phyloP scores from a whole-genome alignment of 2,113 vertebrate genomes.

The Amblyornis subalaris region DNA sequence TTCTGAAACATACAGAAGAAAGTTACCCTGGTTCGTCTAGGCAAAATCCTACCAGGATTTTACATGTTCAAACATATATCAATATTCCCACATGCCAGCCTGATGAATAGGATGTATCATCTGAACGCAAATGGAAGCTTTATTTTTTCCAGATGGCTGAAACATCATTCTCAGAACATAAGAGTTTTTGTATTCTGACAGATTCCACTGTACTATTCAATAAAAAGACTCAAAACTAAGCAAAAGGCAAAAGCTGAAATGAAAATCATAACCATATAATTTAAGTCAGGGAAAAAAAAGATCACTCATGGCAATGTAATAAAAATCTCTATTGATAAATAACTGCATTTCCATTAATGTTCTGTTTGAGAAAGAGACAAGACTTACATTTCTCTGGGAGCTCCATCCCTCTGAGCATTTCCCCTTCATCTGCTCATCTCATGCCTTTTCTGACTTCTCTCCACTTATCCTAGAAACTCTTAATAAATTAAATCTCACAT shows the following conservation, averaged over 20 bases:
- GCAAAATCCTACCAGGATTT: not conserved
- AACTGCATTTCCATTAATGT: not conserved
- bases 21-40: not conserved
- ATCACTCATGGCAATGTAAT: fast-evolving
- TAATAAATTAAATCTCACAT: conserved; percentile 61
- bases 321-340: not conserved
- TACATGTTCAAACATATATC: not conserved
- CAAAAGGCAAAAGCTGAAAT: not conserved
- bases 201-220: not conserved
- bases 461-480: conserved; percentile 60
- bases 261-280: not conserved
- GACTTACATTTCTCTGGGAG: conserved; percentile 66
- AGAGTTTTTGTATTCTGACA: not conserved
- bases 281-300: not conserved
- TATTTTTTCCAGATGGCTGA: not conserved
- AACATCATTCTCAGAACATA: not conserved
- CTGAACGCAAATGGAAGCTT: not conserved
- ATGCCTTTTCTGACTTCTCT: conserved; percentile 18
- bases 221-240: not conserved
- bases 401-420: not conserved
- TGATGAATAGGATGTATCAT: not conserved
- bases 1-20: not conserved
- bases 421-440: not conserved
- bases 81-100: not conserved
- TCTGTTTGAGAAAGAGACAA: conserved; percentile 1